Base-by-base conservation (phyloP, 1,140 invertebrate genomes). In the Agrilus planipennis region DNA sequence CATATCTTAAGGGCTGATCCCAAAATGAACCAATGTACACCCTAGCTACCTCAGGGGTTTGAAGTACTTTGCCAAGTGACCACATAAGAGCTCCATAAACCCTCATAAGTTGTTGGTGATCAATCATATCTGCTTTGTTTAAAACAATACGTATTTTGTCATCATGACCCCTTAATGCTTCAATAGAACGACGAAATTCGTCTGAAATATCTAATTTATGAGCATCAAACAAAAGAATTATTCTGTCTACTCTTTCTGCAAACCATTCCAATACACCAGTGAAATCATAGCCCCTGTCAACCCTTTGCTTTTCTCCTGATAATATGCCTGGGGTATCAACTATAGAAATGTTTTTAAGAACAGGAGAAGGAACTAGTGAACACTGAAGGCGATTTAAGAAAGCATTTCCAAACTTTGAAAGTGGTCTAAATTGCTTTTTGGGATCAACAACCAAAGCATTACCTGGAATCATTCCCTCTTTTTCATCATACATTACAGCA, bases 201-300 rank as follows among this genome's bases (percentile, higher is more conserved):
- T 99, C 95, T 4, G 92, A 97, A 57, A 99, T 99, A 60, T 99
- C 95, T n/a, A 99, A 69, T 64, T 99, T 99, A 67, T 98, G 94
- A 18, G 94, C 94, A 69, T 99, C 94, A 63, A 99, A 99, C 7
- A 99, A 69, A 12, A 99, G 68, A 55, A 99, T 91, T 49, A 99
- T 98, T 54, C 93, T 75, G 58, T 99, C 95, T 0, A 97, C 92
- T 41, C 94, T 70, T 61, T 99, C 95, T 0, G 95, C 94, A 65
- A 99, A 98, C 94, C 94, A 99, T 68, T 98, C 90, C 20, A 99
- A 64, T 10, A 98, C 92, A 12, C 90, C 93, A 18, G 92, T 90
- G 59, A 99, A 99, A 59, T 98, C 91, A 62, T 99, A 99, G 0
- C 94, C 94, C 54, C 94, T 70, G 62, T 98, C 93, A 0, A 96